Base-by-base conservation (phyloP, 2,113 vertebrate genomes). In the Pelodiscus sinensis region DNA sequence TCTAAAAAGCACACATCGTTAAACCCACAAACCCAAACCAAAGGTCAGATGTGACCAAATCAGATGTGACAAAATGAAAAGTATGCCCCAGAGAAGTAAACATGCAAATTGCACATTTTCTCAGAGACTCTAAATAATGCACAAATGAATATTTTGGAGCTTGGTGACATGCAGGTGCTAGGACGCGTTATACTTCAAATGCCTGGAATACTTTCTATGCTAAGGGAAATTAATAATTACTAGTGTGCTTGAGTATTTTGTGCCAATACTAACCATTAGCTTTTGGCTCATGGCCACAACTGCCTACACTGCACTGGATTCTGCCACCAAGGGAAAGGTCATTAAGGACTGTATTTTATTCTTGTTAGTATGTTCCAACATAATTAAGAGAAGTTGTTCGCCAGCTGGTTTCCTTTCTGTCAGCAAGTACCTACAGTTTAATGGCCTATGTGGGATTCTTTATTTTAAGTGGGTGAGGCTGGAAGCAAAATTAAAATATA, bases 351-450 rank as follows among this genome's bases (percentile, higher is more conserved):
- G 96, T 94, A 95, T 97, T 98, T 97, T 97, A 96, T 96, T 97
- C 97, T 97, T 24, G 35, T 97, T 96, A 94, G 92, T 55, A 90
- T 94, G 96, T 97, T 98, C 97, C 97, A 98, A 97, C 96, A 96
- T 98, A 98, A 98, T 98, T 98, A 98, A 97, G 96, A 97, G 97
- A 98, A 98, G 97, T 98, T 94, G 95, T 98, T 98, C 97, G 96
- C 96, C 98, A 98, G 98, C 98, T 98, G 98, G 97, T 97, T 98
- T 98, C 97, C 96, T 98, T 97, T 97, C 98, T 98, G 98, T 98
- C 98, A 98, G 98, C 97, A 94, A 98, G 97, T 97, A 97, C 97
- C 97, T 98, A 97, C 95, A 93, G 87, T 97, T 98, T 98, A 97
- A 97, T 97, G 97, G 97, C 94, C 97, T 96, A 11, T 94, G 93